phyloP scores from a whole-genome alignment of 2,888 invertebrate species.

The Ophonus ardosiacus region DNA sequence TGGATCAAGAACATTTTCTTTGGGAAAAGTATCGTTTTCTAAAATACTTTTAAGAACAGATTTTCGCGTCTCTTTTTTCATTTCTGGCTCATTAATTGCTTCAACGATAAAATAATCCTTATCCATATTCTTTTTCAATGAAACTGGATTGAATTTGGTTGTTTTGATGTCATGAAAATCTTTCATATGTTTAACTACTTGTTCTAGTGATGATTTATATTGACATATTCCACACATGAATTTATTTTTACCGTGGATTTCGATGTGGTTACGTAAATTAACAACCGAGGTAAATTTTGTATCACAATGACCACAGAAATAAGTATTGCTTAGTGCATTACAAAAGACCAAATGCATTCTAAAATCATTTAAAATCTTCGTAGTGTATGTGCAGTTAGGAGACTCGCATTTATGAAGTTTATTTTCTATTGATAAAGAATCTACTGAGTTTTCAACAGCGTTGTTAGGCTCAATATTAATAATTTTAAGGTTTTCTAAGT shows the following conservation, averaged over 20 bases:
- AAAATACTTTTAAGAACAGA: too few species aligned
- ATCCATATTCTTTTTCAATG: conserved; percentile 75
- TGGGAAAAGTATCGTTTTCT: too few species aligned
- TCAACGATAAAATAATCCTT: conserved; percentile 77
- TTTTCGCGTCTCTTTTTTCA: too few species aligned
- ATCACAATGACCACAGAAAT: conserved; percentile 77
- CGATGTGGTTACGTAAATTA: conserved; percentile 79
- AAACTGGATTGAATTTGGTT: conserved; percentile 75
- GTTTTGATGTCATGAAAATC: conserved; percentile 76
- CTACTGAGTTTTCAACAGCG: conserved; percentile 65
- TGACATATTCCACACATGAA: conserved; percentile 81
- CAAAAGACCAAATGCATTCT: conserved; percentile 75
- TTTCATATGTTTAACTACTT: conserved; percentile 77
- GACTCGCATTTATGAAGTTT: conserved; percentile 78
- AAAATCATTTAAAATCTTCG: conserved; percentile 72
- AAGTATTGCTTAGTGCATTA: conserved; percentile 68
- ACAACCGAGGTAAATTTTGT: conserved; percentile 75
- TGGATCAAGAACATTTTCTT: conserved; percentile 75
- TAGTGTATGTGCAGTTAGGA: conserved; percentile 73
- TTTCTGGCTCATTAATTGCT: conserved; percentile 69
- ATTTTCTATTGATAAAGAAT: conserved; percentile 66
- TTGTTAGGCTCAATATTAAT: conserved; percentile 54
- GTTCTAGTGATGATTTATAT: conserved; percentile 69
- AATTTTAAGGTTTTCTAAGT: not conserved
- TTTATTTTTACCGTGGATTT: conserved; percentile 79